phyloP scores from a whole-genome alignment of 2,113 vertebrate species.

The Hemiscyllium ocellatum region DNA sequence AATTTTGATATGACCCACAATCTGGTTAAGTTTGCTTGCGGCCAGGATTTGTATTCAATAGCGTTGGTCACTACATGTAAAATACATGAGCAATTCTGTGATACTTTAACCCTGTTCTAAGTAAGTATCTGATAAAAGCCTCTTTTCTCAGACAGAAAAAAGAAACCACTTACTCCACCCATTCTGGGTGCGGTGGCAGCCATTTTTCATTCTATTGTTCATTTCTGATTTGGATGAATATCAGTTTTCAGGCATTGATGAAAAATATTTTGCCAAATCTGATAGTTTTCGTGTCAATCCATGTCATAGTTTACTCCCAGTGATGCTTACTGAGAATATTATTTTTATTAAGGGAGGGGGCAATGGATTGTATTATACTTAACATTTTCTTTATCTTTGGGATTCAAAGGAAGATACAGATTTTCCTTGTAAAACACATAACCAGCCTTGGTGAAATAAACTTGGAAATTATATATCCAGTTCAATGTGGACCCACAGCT shows the following conservation, averaged over 20 bases:
- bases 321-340: background rate
- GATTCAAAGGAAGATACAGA: background rate
- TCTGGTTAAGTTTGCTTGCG: too few species aligned
- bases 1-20: too few species aligned
- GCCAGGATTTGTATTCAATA: too few species aligned
- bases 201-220: too few species aligned
- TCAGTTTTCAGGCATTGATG: background rate
- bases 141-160: too few species aligned
- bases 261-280: slow-evolving; percentile 10
- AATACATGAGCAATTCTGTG: too few species aligned
- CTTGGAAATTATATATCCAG: background rate
- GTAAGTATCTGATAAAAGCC: too few species aligned
- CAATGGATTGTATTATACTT: background rate
- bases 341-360: background rate
- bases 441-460: background rate
- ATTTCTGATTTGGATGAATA: too few species aligned
- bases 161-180: too few species aligned
- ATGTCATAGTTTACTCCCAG: background rate
- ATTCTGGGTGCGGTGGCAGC: too few species aligned
- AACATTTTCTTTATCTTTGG: background rate
- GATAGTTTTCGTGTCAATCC: background rate
- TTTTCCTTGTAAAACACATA: background rate
- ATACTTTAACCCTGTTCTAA: too few species aligned
- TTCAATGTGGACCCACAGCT: background rate
- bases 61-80: too few species aligned